Percentiles rank a stretch among this genome's conserved stretches.
Conservation (phyloP, 2,888 invertebrate species). For the Idaea straminata region DNA sequence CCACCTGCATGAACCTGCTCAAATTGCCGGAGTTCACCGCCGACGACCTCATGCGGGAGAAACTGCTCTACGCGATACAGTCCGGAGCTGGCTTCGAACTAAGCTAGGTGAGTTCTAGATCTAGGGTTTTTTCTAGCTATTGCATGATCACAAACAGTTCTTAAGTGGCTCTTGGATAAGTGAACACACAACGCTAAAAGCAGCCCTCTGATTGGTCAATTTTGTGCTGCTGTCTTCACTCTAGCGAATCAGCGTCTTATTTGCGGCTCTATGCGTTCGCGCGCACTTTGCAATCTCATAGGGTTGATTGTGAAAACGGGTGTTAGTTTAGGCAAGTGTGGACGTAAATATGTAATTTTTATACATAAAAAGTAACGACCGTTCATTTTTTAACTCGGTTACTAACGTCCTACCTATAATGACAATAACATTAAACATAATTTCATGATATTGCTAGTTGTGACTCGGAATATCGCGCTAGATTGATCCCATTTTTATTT, state of each 20-base stretch:
- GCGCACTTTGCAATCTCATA: too few relatives aligned
- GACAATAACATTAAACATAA: not conserved
- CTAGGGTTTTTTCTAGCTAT: too few relatives aligned
- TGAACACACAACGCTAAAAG: too few relatives aligned
- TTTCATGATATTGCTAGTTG: not conserved
- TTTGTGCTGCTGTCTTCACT: too few relatives aligned
- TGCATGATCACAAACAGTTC: too few relatives aligned
- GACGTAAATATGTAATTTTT: not conserved
- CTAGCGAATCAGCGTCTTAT: too few relatives aligned
- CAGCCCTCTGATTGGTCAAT: too few relatives aligned
- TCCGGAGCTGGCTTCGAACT: conserved; percentile 98
- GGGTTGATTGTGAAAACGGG: too few relatives aligned
- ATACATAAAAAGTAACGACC: not conserved
- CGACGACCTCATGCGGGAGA: conserved; percentile 87
- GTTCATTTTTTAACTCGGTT: not conserved
- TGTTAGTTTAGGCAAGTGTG: too few relatives aligned
- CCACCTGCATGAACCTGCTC: conserved; percentile 98
- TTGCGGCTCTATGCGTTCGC: too few relatives aligned
- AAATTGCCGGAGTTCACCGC: conserved; percentile 95
- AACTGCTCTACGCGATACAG: conserved; percentile 95
- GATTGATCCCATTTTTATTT: not conserved
- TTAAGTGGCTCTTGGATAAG: too few relatives aligned
- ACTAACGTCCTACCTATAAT: not conserved
- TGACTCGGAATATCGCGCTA: not conserved
- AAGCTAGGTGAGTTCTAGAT: conserved; percentile 77